A percentile compares a stretch with the other conserved stretches of the same genome.
Conservation (phyloP, 2,797 vertebrate genomes). For the Ctenopoma kingsleyae region DNA sequence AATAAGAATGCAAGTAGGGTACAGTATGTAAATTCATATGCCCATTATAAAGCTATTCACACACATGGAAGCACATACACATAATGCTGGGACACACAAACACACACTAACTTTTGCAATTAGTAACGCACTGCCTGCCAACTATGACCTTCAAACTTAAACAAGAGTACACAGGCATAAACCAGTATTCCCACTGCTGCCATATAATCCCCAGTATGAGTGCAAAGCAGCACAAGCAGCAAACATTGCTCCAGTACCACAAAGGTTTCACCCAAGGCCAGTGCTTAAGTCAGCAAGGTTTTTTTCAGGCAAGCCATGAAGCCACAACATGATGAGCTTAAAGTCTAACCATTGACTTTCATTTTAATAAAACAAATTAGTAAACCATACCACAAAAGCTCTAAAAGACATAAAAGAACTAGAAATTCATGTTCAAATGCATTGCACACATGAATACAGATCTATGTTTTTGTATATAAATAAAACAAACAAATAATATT, state of each 20-base stretch:
- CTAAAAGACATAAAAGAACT: constrained; percentile 8
- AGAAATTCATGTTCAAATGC: background rate
- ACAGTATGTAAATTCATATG: constrained; percentile 30
- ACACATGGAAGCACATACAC: constrained; percentile 8
- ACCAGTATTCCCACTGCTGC: constrained; percentile 39
- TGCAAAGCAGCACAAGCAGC: constrained; percentile 47
- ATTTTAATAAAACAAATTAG: constrained; percentile 18
- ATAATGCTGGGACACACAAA: background rate
- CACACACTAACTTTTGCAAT: constrained; percentile 15
- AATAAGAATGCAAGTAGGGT: constrained; percentile 15
- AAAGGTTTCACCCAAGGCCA: constrained; percentile 65
- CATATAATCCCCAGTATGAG: constrained; percentile 56
- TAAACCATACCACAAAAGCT: constrained; percentile 12
- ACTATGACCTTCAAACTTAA: constrained; percentile 31
- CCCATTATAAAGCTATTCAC: constrained; percentile 22
- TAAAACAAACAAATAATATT: constrained; percentile 5
- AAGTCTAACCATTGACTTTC: constrained; percentile 57
- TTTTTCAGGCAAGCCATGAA: constrained; percentile 50
- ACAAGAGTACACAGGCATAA: constrained; percentile 52
- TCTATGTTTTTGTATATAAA: background rate
- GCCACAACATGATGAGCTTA: constrained; percentile 60
- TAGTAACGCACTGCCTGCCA: constrained; percentile 20
- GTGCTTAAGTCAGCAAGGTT: constrained; percentile 50
- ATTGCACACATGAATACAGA: background rate
- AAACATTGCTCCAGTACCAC: constrained; percentile 41